These are phyloP conservation scores for Galeopsomyia nigrocyanea DNA, from an alignment of 2,888 invertebrate species.

Conservation along the genomic window DNA sequence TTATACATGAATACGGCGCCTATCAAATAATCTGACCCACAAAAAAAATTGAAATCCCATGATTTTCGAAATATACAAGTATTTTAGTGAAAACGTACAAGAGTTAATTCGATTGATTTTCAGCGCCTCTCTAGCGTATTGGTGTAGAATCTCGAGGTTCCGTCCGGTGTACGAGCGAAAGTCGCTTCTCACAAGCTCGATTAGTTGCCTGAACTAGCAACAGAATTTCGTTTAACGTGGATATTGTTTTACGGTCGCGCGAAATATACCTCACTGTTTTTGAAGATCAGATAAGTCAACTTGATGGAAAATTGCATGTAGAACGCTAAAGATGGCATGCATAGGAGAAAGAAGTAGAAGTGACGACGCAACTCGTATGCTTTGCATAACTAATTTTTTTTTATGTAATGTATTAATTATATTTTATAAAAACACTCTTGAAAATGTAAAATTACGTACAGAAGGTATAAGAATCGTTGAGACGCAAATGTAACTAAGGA, in stretches of 20 bases:
- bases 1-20: constrained; percentile 6
- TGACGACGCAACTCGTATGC: constrained; percentile 13
- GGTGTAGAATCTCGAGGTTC: neutral
- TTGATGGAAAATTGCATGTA: neutral
- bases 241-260: neutral
- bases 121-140: neutral
- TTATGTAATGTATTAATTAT: neutral
- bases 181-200: constrained; percentile 6
- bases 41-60: neutral
- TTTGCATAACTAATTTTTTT: constrained; percentile 6
- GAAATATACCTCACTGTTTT: neutral
- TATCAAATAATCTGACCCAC: constrained; percentile 14
- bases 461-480: neutral
- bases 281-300: neutral
- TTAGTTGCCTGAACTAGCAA: constrained; percentile 1
- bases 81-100: neutral
- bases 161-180: neutral
- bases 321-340: constrained; percentile 6
- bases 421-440: neutral
- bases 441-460: neutral
- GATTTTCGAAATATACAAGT: neutral
- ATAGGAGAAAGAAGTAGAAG: neutral
- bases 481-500: neutral
- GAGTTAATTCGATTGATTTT: neutral
- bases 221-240: neutral